A percentile compares a stretch with the other conserved stretches of the same genome.
Conservation (phyloP, 2,888 invertebrate species). For the Ochropleura leucogaster region DNA sequence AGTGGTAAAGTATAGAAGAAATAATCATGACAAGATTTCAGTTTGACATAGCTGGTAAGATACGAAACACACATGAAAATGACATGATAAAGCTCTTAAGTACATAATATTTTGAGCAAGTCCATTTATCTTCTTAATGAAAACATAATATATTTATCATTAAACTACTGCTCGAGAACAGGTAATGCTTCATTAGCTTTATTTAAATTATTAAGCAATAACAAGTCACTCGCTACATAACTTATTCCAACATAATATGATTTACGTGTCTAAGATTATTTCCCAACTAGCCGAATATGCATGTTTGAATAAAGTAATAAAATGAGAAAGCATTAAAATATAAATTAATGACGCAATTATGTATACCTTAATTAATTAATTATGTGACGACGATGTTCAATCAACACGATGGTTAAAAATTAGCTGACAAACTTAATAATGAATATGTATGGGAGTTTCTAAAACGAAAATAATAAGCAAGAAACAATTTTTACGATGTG, state of each 20-base stretch:
- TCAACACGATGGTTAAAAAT: constrained; percentile 84
- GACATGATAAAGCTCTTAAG: constrained; percentile 39
- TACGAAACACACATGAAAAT: constrained; percentile 60
- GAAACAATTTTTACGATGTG: constrained; percentile 75
- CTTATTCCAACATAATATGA: constrained; percentile 80
- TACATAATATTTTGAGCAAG: constrained; percentile 62
- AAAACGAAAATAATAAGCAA: constrained; percentile 72
- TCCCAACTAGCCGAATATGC: constrained; percentile 79
- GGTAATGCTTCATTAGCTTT: constrained; percentile 82
- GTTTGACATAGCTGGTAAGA: constrained; percentile 5
- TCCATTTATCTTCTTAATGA: constrained; percentile 68
- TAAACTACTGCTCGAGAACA: constrained; percentile 68
- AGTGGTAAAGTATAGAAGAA: neutral
- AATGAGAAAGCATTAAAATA: constrained; percentile 81
- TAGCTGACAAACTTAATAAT: constrained; percentile 82
- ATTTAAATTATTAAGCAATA: constrained; percentile 86
- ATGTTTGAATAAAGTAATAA: constrained; percentile 79
- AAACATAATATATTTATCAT: constrained; percentile 72
- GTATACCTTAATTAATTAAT: constrained; percentile 87
- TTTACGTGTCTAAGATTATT: constrained; percentile 78
- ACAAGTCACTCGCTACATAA: constrained; percentile 78
- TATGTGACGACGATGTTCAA: constrained; percentile 84
- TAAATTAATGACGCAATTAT: constrained; percentile 82
- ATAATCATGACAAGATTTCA: neutral
- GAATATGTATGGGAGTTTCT: constrained; percentile 79